Conservation (phyloP, 2,888 invertebrate genomes). For the Ganaspis brasiliensis region DNA sequence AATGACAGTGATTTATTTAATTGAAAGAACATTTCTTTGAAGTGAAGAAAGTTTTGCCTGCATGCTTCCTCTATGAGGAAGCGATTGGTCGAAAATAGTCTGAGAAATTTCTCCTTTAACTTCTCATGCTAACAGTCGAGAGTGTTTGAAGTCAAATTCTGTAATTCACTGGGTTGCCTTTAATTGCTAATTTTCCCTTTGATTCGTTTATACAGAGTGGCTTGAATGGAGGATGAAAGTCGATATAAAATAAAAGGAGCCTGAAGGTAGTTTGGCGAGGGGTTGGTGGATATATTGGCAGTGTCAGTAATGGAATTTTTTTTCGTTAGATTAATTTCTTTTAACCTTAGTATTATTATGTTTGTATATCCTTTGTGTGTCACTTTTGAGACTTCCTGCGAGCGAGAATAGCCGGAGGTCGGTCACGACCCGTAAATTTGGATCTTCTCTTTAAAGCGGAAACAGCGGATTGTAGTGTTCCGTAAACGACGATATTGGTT, state of each 20-base stretch:
- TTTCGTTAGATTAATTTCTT: not conserved
- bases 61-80: not conserved
- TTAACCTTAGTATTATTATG: slow-evolving; percentile 16
- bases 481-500: slow-evolving; percentile 24
- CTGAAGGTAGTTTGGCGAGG: slow-evolving; percentile 14
- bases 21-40: slow-evolving; percentile 17
- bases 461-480: slow-evolving; percentile 12
- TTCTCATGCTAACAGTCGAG: not conserved
- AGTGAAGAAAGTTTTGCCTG: slow-evolving; percentile 3
- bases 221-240: not conserved
- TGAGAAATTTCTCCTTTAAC: slow-evolving; percentile 8
- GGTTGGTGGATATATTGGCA: slow-evolving; percentile 23
- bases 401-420: slow-evolving; percentile 17
- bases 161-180: not conserved
- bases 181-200: slow-evolving; percentile 14
- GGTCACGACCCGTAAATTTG: slow-evolving; percentile 15
- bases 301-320: slow-evolving; percentile 34
- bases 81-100: slow-evolving; percentile 4
- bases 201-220: slow-evolving; percentile 6
- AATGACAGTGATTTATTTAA: slow-evolving; percentile 5
- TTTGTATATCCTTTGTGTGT: slow-evolving; percentile 31
- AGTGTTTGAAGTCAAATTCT: slow-evolving; percentile 15
- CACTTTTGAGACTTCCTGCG: slow-evolving; percentile 9
- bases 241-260: slow-evolving; percentile 19
- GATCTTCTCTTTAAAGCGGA: slow-evolving; percentile 17